phyloP scores from a whole-genome alignment of 1,140 invertebrate species.

The Zophobas morio region DNA sequence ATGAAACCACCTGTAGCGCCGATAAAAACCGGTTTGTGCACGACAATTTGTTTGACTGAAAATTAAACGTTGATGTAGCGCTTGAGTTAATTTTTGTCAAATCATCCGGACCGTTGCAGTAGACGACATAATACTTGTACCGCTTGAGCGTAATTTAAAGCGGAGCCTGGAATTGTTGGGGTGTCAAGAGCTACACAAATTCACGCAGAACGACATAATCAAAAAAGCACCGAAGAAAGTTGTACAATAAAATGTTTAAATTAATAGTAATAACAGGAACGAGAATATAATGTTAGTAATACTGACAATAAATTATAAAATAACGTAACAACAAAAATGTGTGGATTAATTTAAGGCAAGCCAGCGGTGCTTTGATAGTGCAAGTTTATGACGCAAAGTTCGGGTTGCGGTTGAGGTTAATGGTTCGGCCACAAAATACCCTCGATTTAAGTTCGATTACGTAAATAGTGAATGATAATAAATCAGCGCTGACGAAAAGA shows the following conservation, averaged over 20 bases:
- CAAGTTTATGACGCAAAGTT: constrained; percentile 30
- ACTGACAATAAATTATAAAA: no score
- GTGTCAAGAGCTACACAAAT: constrained; percentile 13
- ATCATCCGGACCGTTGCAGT: no score
- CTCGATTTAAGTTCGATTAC: constrained; percentile 4
- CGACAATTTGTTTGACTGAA: no score
- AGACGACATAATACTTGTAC: neutral
- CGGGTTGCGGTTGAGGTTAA: constrained; percentile 13
- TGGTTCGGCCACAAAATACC: constrained; percentile 8
- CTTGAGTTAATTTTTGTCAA: no score
- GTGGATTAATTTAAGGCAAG: constrained; percentile 22
- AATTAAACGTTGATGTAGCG: no score
- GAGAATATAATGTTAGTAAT: no score
- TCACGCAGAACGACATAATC: constrained; percentile 20
- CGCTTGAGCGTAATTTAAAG: constrained; percentile 13
- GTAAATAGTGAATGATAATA: constrained; percentile 11
- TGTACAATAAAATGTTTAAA: constrained; percentile 35
- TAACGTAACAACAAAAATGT: neutral
- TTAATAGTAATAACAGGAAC: neutral
- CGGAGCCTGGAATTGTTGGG: constrained; percentile 15
- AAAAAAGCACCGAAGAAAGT: constrained; percentile 8
- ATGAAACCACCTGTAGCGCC: no score
- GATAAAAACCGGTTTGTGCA: no score
- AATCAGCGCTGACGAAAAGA: constrained; percentile 12
- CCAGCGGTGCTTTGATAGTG: constrained; percentile 25